Conservation (phyloP, 2,113 vertebrate genomes). For the Ictalurus furcatus region DNA sequence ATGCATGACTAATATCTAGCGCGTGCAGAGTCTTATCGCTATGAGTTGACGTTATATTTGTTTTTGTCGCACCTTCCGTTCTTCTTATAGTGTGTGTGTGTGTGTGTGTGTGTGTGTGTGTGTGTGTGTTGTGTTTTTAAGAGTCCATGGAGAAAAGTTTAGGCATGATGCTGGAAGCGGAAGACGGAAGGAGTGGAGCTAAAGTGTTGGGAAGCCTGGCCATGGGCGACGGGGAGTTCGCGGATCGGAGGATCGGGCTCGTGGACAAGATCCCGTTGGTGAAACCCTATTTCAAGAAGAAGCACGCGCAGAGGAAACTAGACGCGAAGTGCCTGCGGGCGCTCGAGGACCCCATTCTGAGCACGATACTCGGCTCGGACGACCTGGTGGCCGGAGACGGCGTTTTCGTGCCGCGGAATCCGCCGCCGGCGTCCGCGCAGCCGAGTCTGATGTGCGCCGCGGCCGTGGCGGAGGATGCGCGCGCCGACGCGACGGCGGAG, state of each 20-base stretch:
- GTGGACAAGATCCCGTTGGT: conserved; percentile 86
- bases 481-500: conserved; percentile 61
- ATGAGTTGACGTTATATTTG: conserved; percentile 25
- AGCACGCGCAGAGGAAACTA: conserved; percentile 84
- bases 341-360: conserved; percentile 86
- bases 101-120: conserved; percentile 35
- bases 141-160: conserved; percentile 72
- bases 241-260: conserved; percentile 76
- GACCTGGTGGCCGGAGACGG: conserved; percentile 79
- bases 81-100: not conserved
- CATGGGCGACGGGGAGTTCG: conserved; percentile 72
- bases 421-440: conserved; percentile 62
- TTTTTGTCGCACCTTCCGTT: not conserved
- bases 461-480: conserved; percentile 68
- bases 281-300: conserved; percentile 98
- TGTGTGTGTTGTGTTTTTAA: conserved; percentile 45
- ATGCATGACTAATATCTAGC: not conserved
- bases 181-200: conserved; percentile 57
- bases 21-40: not conserved
- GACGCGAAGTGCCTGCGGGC: conserved; percentile 85
- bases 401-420: conserved; percentile 84
- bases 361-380: conserved; percentile 82
- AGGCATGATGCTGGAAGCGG: conserved; percentile 76
- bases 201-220: conserved; percentile 69
- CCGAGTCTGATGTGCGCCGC: conserved; percentile 74